Conservation (phyloP, 2,888 invertebrate species). For the Cantharis flavilabris region DNA sequence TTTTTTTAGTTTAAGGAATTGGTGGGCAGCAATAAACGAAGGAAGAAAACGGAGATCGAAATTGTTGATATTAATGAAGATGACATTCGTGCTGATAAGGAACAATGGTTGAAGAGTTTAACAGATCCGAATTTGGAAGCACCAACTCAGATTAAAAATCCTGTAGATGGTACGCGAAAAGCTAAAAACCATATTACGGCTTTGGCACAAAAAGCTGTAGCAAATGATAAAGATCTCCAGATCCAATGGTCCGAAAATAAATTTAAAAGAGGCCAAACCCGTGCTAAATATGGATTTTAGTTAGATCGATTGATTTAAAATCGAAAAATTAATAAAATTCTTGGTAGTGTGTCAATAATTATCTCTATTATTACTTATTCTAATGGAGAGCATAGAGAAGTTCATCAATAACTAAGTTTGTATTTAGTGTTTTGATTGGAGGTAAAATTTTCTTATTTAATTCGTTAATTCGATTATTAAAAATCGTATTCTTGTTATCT, state of each 20-base stretch:
- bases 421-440: not conserved
- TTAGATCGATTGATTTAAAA: not conserved
- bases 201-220: constrained; percentile 90
- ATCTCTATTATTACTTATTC: not conserved
- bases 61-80: constrained; percentile 83
- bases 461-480: not conserved
- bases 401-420: not conserved
- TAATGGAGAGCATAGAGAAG: not conserved
- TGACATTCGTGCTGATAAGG: constrained; percentile 78
- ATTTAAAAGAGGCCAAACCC: constrained; percentile 83
- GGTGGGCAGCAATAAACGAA: constrained; percentile 69
- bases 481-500: not conserved
- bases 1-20: constrained; percentile 64
- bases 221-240: constrained; percentile 90
- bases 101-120: constrained; percentile 81
- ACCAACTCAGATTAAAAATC: constrained; percentile 59
- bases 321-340: not conserved
- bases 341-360: not conserved
- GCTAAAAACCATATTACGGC: constrained; percentile 97
- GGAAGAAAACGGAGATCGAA: constrained; percentile 68
- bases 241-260: constrained; percentile 93
- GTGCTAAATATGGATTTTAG: constrained; percentile 58
- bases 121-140: constrained; percentile 64
- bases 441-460: not conserved
- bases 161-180: constrained; percentile 61